phyloP scores from a whole-genome alignment of 37 sponge, comb jelly and placozoan genomes.

The Lycopodina hypogea region DNA sequence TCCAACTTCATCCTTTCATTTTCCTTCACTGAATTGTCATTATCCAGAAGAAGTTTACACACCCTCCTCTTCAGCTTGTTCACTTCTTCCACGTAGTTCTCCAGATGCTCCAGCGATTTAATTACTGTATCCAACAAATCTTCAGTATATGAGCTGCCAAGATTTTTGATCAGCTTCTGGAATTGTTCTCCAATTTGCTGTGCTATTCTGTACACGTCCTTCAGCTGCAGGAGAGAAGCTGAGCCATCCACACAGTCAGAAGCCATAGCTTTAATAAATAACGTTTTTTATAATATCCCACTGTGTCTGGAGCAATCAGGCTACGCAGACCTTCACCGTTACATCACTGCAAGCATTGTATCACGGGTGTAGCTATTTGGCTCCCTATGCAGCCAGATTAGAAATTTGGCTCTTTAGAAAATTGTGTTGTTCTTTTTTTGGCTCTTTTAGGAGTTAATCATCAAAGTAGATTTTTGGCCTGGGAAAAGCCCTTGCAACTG shows the following conservation, averaged over 20 bases:
- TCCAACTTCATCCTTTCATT: slow-evolving; percentile 14
- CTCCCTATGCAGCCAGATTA: no score
- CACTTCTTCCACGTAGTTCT: slow-evolving; percentile 44
- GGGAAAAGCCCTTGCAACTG: no score
- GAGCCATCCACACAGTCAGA: background rate
- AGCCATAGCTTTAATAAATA: no score
- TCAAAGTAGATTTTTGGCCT: no score
- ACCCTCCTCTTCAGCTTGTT: slow-evolving; percentile 33
- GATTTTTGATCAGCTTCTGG: slow-evolving; percentile 31
- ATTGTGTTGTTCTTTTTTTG: no score
- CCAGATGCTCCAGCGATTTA: slow-evolving; percentile 56
- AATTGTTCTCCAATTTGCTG: slow-evolving; percentile 60
- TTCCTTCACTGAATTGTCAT: slow-evolving; percentile 26
- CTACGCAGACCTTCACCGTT: no score
- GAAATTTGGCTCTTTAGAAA: no score
- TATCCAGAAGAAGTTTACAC: slow-evolving; percentile 21
- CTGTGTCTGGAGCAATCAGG: no score
- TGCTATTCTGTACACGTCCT: slow-evolving; percentile 57
- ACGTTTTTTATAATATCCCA: no score
- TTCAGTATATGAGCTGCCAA: slow-evolving; percentile 29
- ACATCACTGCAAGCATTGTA: no score
- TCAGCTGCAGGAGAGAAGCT: slow-evolving; percentile 21
- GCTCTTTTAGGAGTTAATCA: no score
- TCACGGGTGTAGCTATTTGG: no score
- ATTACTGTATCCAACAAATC: slow-evolving; percentile 50